phyloP scores from a whole-genome alignment of 2,113 vertebrate species.

The Nettapus auritus region DNA sequence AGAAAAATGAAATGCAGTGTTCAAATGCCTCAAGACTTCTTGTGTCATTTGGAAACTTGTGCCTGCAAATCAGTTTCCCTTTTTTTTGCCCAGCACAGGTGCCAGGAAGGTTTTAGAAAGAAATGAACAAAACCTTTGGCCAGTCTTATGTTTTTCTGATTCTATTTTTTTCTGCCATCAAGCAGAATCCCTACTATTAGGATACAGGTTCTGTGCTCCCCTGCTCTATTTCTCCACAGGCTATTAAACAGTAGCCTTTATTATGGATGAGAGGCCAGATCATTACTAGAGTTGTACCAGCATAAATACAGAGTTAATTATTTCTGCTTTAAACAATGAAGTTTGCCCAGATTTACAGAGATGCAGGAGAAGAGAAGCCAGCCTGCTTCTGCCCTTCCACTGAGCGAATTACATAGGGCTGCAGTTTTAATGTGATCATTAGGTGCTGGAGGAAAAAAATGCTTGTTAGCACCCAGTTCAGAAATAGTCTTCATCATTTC shows the following conservation, averaged over 20 bases:
- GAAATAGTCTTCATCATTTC: background rate
- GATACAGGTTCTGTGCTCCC: background rate
- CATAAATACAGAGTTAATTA: background rate
- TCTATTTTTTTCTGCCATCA: background rate
- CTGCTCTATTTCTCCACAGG: background rate
- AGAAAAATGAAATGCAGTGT: background rate
- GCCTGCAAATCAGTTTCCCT: background rate
- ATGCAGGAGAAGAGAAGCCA: background rate
- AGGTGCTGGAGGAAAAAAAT: background rate
- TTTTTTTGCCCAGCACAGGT: background rate
- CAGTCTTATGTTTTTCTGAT: background rate
- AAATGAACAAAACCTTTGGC: background rate
- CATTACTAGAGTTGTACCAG: background rate
- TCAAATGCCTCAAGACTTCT: background rate
- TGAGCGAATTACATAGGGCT: background rate
- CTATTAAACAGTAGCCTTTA: background rate
- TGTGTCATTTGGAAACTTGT: background rate
- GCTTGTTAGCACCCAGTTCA: background rate
- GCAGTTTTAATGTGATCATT: background rate
- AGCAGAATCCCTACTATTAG: background rate
- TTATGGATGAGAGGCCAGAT: background rate
- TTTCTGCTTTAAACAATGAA: conserved; percentile 4
- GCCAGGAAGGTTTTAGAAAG: background rate
- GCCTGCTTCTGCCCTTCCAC: background rate
- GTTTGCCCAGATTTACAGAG: background rate